Conservation (phyloP, 2,113 vertebrate genomes). For the Misgurnus anguillicaudatus region DNA sequence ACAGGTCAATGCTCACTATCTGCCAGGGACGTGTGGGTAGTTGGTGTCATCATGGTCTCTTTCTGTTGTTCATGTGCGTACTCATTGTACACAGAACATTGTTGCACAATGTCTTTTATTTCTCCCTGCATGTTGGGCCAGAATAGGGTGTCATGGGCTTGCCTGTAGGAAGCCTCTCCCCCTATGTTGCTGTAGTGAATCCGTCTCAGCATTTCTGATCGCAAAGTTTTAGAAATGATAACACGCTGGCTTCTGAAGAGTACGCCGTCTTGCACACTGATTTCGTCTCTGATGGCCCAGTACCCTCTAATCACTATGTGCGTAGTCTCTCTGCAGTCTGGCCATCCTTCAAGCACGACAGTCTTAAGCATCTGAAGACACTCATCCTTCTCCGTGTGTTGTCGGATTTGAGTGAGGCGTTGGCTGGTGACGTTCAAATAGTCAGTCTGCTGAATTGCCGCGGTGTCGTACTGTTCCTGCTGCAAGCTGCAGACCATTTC, state of each 20-base stretch:
- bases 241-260: conserved; percentile 28
- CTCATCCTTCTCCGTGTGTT: conserved; percentile 37
- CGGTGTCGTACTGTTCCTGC: too few relatives aligned
- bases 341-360: conserved; percentile 25
- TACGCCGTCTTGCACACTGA: too few relatives aligned
- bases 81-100: conserved; percentile 41
- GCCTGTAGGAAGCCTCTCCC: conserved; percentile 24
- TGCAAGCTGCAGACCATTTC: too few relatives aligned
- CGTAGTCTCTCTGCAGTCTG: conserved; percentile 30
- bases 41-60: too few relatives aligned
- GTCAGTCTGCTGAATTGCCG: conserved; percentile 35
- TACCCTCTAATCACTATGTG: conserved; percentile 29
- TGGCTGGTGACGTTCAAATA: conserved; percentile 50
- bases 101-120: conserved; percentile 43
- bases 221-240: conserved; percentile 33
- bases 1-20: too few relatives aligned
- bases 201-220: conserved; percentile 40
- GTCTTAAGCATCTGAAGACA: conserved; percentile 28
- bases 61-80: too few relatives aligned
- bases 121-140: conserved; percentile 44
- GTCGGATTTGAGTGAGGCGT: conserved; percentile 30
- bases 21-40: too few relatives aligned
- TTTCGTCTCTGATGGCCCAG: too few relatives aligned
- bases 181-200: conserved; percentile 41
- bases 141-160: conserved; percentile 17